phyloP scores from a whole-genome alignment of 2,113 vertebrate species.

The Etheostoma cragini region DNA sequence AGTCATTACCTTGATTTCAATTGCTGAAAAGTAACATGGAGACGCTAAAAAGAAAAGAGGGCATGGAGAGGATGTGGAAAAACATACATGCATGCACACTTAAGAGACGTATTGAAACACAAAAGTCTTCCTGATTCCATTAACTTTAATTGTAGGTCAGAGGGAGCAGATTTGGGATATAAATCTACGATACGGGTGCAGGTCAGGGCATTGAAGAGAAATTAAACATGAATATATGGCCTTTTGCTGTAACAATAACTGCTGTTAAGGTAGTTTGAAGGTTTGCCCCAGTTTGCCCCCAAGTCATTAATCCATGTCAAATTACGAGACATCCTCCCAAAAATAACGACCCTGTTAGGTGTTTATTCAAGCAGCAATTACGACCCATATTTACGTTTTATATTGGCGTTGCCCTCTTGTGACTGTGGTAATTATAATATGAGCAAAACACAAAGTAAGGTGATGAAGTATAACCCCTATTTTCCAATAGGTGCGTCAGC shows the following conservation, averaged over 20 bases:
- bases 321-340: too few species aligned
- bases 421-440: too few species aligned
- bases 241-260: slow-evolving; percentile 49
- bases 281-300: slow-evolving; percentile 24
- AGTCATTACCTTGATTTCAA: slow-evolving; percentile 90
- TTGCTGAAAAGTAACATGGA: slow-evolving; percentile 86
- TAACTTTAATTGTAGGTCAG: slow-evolving; percentile 77
- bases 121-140: slow-evolving; percentile 76
- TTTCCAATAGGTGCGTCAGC: too few species aligned
- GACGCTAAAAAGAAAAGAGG: slow-evolving; percentile 68
- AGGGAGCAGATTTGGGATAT: slow-evolving; percentile 77
- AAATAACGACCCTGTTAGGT: too few species aligned
- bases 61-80: slow-evolving; percentile 67
- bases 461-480: too few species aligned
- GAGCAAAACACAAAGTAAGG: too few species aligned
- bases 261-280: slow-evolving; percentile 34
- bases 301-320: slow-evolving; percentile 29
- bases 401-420: too few species aligned
- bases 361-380: too few species aligned
- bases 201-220: slow-evolving; percentile 72
- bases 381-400: too few species aligned
- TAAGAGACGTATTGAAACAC: slow-evolving; percentile 44
- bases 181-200: slow-evolving; percentile 71
- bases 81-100: slow-evolving; percentile 54
- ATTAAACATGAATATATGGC: slow-evolving; percentile 74